Evolutionary conservation across 30 jellyfish, hydroid and myxozoan species (phyloP), one percentile per base, ranked within the genome.

Genomic region (Mastigias papua): DNA sequence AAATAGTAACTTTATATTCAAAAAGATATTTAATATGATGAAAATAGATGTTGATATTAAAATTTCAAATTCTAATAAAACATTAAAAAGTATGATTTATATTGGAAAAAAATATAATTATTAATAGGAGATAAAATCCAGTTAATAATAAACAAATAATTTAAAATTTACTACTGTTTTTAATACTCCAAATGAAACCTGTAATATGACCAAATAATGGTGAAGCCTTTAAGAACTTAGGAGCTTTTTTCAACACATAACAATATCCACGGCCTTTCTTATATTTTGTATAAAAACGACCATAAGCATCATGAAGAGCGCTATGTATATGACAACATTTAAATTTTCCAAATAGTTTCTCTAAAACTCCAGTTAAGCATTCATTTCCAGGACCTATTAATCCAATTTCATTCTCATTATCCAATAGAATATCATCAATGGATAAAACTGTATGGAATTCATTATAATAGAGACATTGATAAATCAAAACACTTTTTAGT

Each of bases 1-100:
- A 22, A 76, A 58, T 50, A 76, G 37, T 58, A 76, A 76, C 73
- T 76, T 49, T 76, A 2, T 49, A 49, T 76, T 76, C 54, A 76
- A 42, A 30, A 50, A 76, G 75, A 50, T 48, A 76, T 58, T 76
- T 76, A 33, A 76, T 50, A 16, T 27, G 87, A 48, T 76, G 29
- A 58, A 76, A 27, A 49, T 76, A 22, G 77, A 42, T 49, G 77
- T 27, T 15, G 76, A 73, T 4, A 48, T 73, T 22, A 4, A 5
- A 4, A 73, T 73, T 10, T 73, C 84, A 17, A 73, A 73, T 4
- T 73, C 76, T 8, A 73, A 73, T 5, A 73, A 73, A 9, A 73
- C 84, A 26, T 1, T 73, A 31, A 15, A 5, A 34, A 19, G 30
- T 73, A 73, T 33, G 69, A 73, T 8, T 4, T 4, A 4, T 73